A percentile compares a stretch with the other conserved stretches of the same genome.
Evolutionary conservation across 2,888 invertebrate genomes (phyloP).

Genomic region (Macrostomum cliftonense): DNA sequence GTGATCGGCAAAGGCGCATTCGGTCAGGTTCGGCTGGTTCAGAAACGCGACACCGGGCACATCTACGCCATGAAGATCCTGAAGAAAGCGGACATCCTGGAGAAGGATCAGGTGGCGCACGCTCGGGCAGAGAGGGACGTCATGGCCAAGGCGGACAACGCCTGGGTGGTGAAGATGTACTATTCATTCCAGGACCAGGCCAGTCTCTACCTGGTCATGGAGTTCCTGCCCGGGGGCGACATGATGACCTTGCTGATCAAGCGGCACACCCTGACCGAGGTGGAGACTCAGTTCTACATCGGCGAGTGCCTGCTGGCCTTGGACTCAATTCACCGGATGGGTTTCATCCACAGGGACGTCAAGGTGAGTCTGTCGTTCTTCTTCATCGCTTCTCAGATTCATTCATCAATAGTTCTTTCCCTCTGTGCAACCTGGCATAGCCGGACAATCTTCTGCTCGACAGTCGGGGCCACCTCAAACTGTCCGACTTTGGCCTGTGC

Average conservation of each 20-base stretch:
- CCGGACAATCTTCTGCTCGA: slow-evolving; percentile 60
- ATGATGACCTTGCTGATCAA: slow-evolving; percentile 99
- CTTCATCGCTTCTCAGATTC: too few relatives aligned
- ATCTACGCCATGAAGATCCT: slow-evolving; percentile 99
- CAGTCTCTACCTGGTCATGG: slow-evolving; percentile 98
- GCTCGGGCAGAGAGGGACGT: slow-evolving; percentile 97
- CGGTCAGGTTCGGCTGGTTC: slow-evolving; percentile 58
- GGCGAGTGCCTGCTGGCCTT: slow-evolving; percentile 94
- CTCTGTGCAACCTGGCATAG: background rate
- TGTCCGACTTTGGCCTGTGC: slow-evolving; percentile 93
- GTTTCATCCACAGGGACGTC: slow-evolving; percentile 90
- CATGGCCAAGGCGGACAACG: slow-evolving; percentile 93
- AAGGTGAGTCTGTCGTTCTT: slow-evolving; percentile 37
- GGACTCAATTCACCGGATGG: slow-evolving; percentile 93
- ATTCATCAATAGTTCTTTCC: too few relatives aligned
- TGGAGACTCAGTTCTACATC: slow-evolving; percentile 96
- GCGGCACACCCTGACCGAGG: slow-evolving; percentile 91
- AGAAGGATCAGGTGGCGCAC: slow-evolving; percentile 86
- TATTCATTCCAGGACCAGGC: slow-evolving; percentile 94
- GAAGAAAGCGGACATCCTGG: slow-evolving; percentile 92
- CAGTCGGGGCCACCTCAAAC: slow-evolving; percentile 75
- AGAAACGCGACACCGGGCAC: slow-evolving; percentile 98
- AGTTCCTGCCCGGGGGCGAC: slow-evolving; percentile 90
- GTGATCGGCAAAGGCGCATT: slow-evolving; percentile 48
- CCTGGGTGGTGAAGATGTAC: slow-evolving; percentile 99